Evolutionary conservation across 2,797 vertebrate species (phyloP).

Genomic region (Silurus aristotelis): DNA sequence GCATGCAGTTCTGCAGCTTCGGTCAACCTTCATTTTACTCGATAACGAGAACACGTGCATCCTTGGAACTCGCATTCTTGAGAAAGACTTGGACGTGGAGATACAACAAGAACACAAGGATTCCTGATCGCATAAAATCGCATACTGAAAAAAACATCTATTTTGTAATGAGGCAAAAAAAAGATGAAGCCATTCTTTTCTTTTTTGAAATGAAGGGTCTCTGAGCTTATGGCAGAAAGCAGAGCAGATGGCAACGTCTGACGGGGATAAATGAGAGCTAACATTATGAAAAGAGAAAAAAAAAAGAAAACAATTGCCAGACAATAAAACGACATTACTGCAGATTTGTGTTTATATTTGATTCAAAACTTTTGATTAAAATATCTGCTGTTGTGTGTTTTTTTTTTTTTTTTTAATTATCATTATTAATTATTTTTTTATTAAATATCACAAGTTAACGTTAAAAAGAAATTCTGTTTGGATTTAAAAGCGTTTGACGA

Average conservation of each 20-base stretch:
- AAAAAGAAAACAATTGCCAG: background rate
- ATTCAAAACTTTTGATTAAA: background rate
- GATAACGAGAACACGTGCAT: too few species aligned
- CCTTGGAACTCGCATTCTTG: too few species aligned
- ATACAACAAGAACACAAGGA: too few species aligned
- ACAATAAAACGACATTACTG: background rate
- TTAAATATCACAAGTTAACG: too few species aligned
- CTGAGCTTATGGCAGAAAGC: conserved; percentile 7
- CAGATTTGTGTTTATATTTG: background rate
- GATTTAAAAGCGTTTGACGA: too few species aligned
- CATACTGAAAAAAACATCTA: too few species aligned
- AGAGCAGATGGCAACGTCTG: background rate
- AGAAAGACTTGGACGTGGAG: too few species aligned
- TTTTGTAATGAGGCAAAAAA: background rate
- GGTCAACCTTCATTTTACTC: too few species aligned
- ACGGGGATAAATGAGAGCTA: conserved; percentile 29
- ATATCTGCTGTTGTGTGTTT: background rate
- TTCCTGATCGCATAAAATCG: too few species aligned
- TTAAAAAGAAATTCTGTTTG: too few species aligned
- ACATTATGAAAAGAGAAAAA: background rate
- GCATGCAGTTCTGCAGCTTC: too few species aligned
- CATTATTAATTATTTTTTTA: too few species aligned
- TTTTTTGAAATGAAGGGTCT: background rate
- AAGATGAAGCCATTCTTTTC: background rate
- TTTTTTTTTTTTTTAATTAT: background rate